Evolutionary conservation across 2,888 invertebrate species (phyloP), one percentile per base, ranked within the genome.

Genomic region (Himalopsyche anomala): DNA sequence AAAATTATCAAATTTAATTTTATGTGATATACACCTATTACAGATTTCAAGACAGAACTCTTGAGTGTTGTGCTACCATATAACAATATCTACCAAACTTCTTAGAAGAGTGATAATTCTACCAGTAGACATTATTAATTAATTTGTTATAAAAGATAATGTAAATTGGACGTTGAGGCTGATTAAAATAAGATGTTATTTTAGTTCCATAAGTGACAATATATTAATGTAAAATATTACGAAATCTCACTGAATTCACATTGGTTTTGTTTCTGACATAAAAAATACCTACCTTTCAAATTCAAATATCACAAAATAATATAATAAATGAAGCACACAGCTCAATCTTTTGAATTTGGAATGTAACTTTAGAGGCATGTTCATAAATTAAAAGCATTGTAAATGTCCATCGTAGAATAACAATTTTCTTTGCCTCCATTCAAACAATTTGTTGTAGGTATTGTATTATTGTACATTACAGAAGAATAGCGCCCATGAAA

Each of bases 151-250:
- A 74, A 86, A 81, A 36, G 28, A 80, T 86, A 86, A 82, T 87
- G 83, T 84, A 83, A 85, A 42, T 74, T 85, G 84, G 85, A 87
- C 82, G 85, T 87, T 87, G 87, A 87, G 87, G 87, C 87, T 87
- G 87, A 87, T 87, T 84, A 85, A 85, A 86, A 51, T 87, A 87
- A 87, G 87, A 79, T 69, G 84, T 83, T 86, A 62, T 83, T 84
- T 84, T 84, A 87, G 85, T 81, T 87, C 84, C 36, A 56, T 87
- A 87, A 87, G 87, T 85, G 87, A 87, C 87, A 87, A 87, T 87
- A 87, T 82, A 62, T n/a, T 84, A 84, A 54, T 55, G 19, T 74
- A 38, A 74, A 74, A 74, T 74, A 74, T 74, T 74, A 74, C 38
- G 36, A 74, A 38, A 74, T 74, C 74, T 12, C 42, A 80, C 40